Percentiles rank a stretch among this genome's conserved stretches.
Conservation (phyloP, 2,113 vertebrate species). For the Lamprologus ornatipinnis region DNA sequence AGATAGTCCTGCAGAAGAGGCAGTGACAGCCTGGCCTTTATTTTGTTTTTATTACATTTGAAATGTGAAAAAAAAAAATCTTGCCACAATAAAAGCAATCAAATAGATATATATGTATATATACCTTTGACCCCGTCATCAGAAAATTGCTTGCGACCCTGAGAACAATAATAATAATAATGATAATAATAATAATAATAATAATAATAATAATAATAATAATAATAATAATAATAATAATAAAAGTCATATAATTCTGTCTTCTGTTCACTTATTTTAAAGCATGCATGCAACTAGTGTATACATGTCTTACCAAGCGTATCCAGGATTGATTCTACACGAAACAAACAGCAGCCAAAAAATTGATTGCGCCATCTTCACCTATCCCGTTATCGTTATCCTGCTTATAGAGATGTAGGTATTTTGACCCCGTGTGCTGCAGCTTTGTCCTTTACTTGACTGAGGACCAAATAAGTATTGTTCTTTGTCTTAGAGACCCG, state of each 20-base stretch:
- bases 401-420: background rate
- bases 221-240: background rate
- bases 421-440: background rate
- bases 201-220: background rate
- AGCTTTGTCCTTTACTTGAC: slow-evolving; percentile 65
- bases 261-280: background rate
- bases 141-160: slow-evolving; percentile 95
- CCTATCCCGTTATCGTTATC: background rate
- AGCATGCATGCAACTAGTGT: background rate
- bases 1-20: slow-evolving; percentile 79
- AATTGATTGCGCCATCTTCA: slow-evolving; percentile 36
- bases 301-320: slow-evolving; percentile 77
- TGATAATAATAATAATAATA: background rate
- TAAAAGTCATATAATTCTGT: background rate
- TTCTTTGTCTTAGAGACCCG: slow-evolving; percentile 65
- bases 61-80: background rate
- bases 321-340: slow-evolving; percentile 47
- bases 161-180: slow-evolving; percentile 28
- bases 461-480: slow-evolving; percentile 65
- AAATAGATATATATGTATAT: background rate
- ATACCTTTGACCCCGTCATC: slow-evolving; percentile 95
- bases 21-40: background rate
- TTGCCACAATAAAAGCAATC: background rate
- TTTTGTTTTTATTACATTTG: background rate
- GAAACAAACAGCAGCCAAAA: slow-evolving; percentile 66